Evolutionary conservation across 2,888 invertebrate genomes (phyloP), one percentile per base, ranked within the genome.

Genomic region (Parthenolecanium corni): DNA sequence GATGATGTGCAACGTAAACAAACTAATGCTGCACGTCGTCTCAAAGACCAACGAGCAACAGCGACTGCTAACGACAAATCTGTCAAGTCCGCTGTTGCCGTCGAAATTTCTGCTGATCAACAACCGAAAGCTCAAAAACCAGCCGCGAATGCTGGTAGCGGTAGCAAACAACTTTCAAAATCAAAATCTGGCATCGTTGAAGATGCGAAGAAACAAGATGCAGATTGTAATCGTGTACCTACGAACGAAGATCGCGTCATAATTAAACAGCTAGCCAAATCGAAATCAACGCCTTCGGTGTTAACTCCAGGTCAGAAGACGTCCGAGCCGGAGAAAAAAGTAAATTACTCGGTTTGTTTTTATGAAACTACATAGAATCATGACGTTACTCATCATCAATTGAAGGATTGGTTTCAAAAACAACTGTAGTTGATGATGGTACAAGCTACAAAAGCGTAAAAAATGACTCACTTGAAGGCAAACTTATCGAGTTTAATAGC

Each of bases 271-370:
- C 36, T 49, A 18, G 31, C 47, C 9, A 58, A 58, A 49, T 58
- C 72, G 1, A 78, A 78, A 67, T 73, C 72, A 20, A 80, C 78
- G 0, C 83, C 80, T 0, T 80, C 80, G 80, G 76, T 77, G 63
- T 79, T 79, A 64, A 72, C 78, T 25, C 64, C 49, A 52, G 57
- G 24, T 64, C 64, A 62, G 56, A 66, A 64, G 53, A 62, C 9
- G 24, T 38, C 31, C 16, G 44, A 52, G n/a, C 5, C 51, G 16
- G 51, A 64, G 18, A 64, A 52, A 52, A 57, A 51, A 25, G 49
- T 64, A 6, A 44, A 38, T 21, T n/a, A 31, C 4, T 31, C 31
- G 9, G 9, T 31, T n/a, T n/a, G n/a, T n/a, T n/a, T n/a, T n/a
- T n/a, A n/a, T n/a, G n/a, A n/a, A n/a, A n/a, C n/a, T n/a, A n/a